Evolutionary conservation across 1,140 invertebrate species (phyloP).

Genomic region (Drosophila orena): DNA sequence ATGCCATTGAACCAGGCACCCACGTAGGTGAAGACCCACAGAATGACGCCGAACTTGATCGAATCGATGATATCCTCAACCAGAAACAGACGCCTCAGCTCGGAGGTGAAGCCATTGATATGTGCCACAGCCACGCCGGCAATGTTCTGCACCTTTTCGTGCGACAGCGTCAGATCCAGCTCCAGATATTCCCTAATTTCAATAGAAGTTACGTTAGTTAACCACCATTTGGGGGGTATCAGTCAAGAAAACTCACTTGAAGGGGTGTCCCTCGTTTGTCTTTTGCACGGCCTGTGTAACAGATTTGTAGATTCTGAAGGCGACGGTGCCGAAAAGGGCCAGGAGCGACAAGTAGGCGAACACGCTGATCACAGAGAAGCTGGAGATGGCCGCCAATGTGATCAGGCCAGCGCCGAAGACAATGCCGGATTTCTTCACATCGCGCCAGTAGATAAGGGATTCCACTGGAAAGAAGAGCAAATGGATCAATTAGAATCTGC

Average conservation of each 20-base stretch:
- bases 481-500: slow-evolving; percentile 1
- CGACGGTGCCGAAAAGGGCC: slow-evolving; percentile 92
- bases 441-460: slow-evolving; percentile 98
- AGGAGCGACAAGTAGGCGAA: slow-evolving; percentile 95
- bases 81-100: slow-evolving; percentile 96
- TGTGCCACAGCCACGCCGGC: slow-evolving; percentile 93
- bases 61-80: slow-evolving; percentile 98
- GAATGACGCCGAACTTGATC: slow-evolving; percentile 95
- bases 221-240: neutral
- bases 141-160: slow-evolving; percentile 94
- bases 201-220: neutral
- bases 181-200: slow-evolving; percentile 92
- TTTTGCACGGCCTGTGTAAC: slow-evolving; percentile 98
- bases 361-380: slow-evolving; percentile 98
- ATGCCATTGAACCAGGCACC: slow-evolving; percentile 99
- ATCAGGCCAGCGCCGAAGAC: slow-evolving; percentile 95
- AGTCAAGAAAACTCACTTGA: slow-evolving; percentile 98
- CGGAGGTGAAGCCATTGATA: slow-evolving; percentile 91
- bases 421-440: slow-evolving; percentile 96
- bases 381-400: slow-evolving; percentile 95
- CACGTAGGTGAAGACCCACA: slow-evolving; percentile 98
- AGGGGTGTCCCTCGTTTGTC: slow-evolving; percentile 98
- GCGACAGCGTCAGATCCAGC: slow-evolving; percentile 92
- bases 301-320: slow-evolving; percentile 98
- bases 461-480: slow-evolving; percentile 91